Conservation (phyloP, 1,140 invertebrate species). For the Drosophila subobscura region DNA sequence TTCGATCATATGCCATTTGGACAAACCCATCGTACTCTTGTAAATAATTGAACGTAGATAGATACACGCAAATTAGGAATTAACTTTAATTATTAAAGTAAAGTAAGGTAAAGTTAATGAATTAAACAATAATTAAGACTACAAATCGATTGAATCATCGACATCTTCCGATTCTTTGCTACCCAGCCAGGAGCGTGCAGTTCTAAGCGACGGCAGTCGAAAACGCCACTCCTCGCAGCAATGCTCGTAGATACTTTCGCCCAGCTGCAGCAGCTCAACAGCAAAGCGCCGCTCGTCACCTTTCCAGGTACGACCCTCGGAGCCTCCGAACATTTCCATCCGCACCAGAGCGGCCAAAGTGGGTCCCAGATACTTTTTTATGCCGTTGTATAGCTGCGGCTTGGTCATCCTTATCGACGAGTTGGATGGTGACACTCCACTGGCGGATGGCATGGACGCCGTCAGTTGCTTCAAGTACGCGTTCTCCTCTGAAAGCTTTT, state of each 20-base stretch:
- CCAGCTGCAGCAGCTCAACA: constrained; percentile 64
- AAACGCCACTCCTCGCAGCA: constrained; percentile 78
- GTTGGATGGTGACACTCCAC: not conserved
- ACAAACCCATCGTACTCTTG: not conserved
- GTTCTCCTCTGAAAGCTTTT: constrained; percentile 27
- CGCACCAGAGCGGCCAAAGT: constrained; percentile 72
- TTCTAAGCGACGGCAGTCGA: constrained; percentile 59
- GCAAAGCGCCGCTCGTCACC: constrained; percentile 67
- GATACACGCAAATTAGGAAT: not conserved
- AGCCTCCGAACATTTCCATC: constrained; percentile 78
- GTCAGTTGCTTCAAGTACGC: constrained; percentile 11
- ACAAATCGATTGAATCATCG: constrained; percentile 5
- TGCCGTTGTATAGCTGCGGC: constrained; percentile 70
- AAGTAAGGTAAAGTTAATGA: not conserved
- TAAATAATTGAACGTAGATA: no score
- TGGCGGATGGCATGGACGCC: not conserved
- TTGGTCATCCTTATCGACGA: constrained; percentile 39
- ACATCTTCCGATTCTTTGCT: not conserved
- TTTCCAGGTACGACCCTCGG: constrained; percentile 69
- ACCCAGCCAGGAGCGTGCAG: constrained; percentile 57
- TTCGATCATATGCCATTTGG: constrained; percentile 58
- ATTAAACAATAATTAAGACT: not conserved
- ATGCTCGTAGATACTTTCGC: constrained; percentile 65
- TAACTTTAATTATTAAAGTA: not conserved
- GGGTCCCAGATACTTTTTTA: constrained; percentile 72